Conservation (phyloP, 1,140 invertebrate species). For the Chlorops oryzae region DNA sequence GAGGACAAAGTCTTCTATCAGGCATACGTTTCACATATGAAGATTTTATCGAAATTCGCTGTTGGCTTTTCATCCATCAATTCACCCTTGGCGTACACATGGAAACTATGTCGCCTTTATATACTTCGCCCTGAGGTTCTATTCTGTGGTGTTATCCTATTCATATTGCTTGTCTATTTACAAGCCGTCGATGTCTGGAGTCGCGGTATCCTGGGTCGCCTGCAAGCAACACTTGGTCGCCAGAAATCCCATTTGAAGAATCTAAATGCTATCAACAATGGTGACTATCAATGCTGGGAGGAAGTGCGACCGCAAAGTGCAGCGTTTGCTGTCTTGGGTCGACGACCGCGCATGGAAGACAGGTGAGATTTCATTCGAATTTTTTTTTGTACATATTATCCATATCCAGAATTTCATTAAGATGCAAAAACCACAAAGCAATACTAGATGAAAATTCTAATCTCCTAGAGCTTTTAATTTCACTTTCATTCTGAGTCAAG, state of each 20-base stretch:
- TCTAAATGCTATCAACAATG: slow-evolving; percentile 49
- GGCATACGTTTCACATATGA: slow-evolving; percentile 75
- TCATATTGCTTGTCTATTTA: slow-evolving; percentile 67
- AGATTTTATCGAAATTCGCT: slow-evolving; percentile 70
- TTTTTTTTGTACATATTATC: no score
- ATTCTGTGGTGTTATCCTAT: slow-evolving; percentile 58
- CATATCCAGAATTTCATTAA: no score
- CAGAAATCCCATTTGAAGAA: slow-evolving; percentile 54
- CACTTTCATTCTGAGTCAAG: no score
- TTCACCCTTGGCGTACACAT: slow-evolving; percentile 61
- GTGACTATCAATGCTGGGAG: slow-evolving; percentile 70
- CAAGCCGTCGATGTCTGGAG: slow-evolving; percentile 75
- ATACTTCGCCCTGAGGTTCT: slow-evolving; percentile 70
- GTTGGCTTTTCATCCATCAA: slow-evolving; percentile 60
- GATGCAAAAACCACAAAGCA: no score
- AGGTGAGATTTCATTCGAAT: no score
- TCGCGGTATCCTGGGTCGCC: slow-evolving; percentile 62
- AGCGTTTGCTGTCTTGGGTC: slow-evolving; percentile 83
- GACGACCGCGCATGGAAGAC: slow-evolving; percentile 88
- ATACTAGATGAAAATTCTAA: no score
- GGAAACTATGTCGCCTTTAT: slow-evolving; percentile 66
- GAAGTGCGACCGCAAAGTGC: slow-evolving; percentile 66
- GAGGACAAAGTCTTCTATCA: slow-evolving; percentile 80
- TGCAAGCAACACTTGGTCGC: slow-evolving; percentile 62
- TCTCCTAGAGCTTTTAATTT: no score